Evolutionary conservation across 2,113 vertebrate species (phyloP).

Genomic region (Hippotragus niger): DNA sequence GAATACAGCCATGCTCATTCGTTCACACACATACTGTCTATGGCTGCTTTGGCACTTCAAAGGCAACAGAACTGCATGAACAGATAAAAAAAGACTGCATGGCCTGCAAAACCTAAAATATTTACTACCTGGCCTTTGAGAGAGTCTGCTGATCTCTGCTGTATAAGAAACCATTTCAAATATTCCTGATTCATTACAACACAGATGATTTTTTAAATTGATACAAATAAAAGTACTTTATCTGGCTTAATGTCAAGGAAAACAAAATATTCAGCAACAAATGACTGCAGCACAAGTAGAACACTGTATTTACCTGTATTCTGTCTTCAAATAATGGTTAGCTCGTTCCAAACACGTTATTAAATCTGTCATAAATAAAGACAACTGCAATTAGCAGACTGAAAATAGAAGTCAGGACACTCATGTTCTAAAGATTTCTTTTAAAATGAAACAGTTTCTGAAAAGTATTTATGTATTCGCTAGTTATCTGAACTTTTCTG

Average conservation of each 20-base stretch:
- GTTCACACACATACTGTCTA: background rate
- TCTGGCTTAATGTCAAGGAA: background rate
- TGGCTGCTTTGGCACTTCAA: background rate
- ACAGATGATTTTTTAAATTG: background rate
- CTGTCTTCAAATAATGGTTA: constrained; percentile 80
- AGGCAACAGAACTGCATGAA: background rate
- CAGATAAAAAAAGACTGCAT: background rate
- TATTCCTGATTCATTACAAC: background rate
- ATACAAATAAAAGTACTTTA: background rate
- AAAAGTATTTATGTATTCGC: constrained; percentile 14
- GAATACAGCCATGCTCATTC: background rate
- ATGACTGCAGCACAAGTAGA: background rate
- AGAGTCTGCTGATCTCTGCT: background rate
- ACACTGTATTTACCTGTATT: constrained; percentile 84
- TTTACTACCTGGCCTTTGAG: background rate
- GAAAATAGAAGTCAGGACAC: background rate
- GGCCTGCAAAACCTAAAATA: background rate
- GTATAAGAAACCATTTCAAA: background rate
- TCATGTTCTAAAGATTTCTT: background rate
- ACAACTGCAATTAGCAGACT: constrained; percentile 34
- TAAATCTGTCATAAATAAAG: constrained; percentile 83
- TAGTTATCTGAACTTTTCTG: background rate
- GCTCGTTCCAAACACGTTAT: constrained; percentile 89
- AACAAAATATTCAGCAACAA: background rate
- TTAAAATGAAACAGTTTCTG: constrained; percentile 17